Evolutionary conservation across 2,888 invertebrate genomes (phyloP).

Genomic region (Eudasyphora cyanicolor): DNA sequence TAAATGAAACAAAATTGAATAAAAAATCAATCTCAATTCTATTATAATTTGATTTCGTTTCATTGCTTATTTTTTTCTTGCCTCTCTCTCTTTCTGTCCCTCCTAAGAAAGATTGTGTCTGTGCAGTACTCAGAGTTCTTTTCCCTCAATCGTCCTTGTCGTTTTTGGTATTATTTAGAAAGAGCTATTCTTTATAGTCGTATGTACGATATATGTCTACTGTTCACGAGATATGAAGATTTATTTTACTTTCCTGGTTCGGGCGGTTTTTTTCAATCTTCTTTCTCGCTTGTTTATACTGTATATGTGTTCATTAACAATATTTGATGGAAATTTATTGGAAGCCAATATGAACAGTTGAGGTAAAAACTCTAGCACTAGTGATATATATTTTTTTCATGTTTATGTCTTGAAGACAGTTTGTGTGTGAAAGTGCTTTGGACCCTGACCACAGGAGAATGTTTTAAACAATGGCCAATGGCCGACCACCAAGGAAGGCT

Average conservation of each 20-base stretch:
- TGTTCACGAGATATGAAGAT: constrained; percentile 26
- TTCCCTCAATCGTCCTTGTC: not conserved
- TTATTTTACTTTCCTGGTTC: constrained; percentile 5
- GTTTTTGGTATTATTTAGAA: constrained; percentile 13
- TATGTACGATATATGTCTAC: not conserved
- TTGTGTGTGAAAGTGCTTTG: too few species aligned
- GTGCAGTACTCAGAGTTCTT: not conserved
- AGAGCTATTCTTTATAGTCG: not conserved
- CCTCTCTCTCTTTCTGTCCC: not conserved
- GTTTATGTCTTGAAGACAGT: too few species aligned
- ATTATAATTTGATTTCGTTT: constrained; percentile 67
- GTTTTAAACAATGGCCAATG: too few species aligned
- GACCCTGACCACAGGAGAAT: too few species aligned
- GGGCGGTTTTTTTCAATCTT: too few species aligned
- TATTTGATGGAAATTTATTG: constrained; percentile 57
- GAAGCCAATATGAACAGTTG: not conserved
- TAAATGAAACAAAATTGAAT: constrained; percentile 67
- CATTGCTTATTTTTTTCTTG: constrained; percentile 8
- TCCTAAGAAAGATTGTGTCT: not conserved
- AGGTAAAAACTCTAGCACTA: not conserved
- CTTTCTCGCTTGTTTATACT: not conserved
- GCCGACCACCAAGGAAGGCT: too few species aligned
- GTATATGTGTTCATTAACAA: constrained; percentile 51
- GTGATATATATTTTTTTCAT: too few species aligned
- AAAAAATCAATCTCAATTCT: constrained; percentile 70